Conservation (phyloP, 2,797 vertebrate genomes). For the Neostethus bicornis region DNA sequence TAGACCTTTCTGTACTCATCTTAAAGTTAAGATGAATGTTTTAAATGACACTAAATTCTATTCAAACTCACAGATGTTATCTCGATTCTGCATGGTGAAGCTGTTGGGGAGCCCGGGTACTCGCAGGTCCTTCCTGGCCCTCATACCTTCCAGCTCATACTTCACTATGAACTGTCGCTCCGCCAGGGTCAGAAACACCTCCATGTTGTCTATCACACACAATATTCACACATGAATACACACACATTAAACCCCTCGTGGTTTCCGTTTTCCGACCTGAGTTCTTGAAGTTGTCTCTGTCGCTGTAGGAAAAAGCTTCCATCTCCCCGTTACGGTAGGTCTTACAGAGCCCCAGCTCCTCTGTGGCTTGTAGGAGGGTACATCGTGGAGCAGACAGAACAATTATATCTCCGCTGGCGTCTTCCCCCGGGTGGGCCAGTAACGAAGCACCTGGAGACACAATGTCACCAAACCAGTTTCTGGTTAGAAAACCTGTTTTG, state of each 20-base stretch:
- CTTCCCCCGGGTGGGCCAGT: conserved; percentile 82
- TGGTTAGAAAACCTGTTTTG: neutral
- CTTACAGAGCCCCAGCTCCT: conserved; percentile 81
- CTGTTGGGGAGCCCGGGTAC: conserved; percentile 76
- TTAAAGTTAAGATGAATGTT: too few relatives aligned
- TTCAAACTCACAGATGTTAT: conserved; percentile 81
- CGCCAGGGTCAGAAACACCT: conserved; percentile 79
- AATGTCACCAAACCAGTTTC: too few relatives aligned
- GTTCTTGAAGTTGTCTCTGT: conserved; percentile 76
- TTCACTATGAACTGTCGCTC: conserved; percentile 82
- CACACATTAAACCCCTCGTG: too few relatives aligned
- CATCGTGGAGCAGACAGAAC: conserved; percentile 80
- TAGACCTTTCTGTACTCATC: too few relatives aligned
- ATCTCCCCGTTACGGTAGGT: conserved; percentile 70
- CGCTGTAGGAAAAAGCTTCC: conserved; percentile 76
- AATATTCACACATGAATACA: neutral
- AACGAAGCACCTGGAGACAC: conserved; percentile 73
- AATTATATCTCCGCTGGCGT: conserved; percentile 77
- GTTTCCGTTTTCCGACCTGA: conserved; percentile 60
- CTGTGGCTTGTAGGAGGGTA: conserved; percentile 74
- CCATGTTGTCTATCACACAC: conserved; percentile 74
- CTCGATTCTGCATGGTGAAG: conserved; percentile 62
- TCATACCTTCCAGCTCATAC: conserved; percentile 78
- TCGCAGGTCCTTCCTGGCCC: conserved; percentile 71
- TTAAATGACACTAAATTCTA: too few relatives aligned